A percentile compares a stretch with the other conserved stretches of the same genome.
These are phyloP conservation scores for Telmatherina bonti DNA, from an alignment of 2,797 vertebrate genomes.

Conservation along the genomic window DNA sequence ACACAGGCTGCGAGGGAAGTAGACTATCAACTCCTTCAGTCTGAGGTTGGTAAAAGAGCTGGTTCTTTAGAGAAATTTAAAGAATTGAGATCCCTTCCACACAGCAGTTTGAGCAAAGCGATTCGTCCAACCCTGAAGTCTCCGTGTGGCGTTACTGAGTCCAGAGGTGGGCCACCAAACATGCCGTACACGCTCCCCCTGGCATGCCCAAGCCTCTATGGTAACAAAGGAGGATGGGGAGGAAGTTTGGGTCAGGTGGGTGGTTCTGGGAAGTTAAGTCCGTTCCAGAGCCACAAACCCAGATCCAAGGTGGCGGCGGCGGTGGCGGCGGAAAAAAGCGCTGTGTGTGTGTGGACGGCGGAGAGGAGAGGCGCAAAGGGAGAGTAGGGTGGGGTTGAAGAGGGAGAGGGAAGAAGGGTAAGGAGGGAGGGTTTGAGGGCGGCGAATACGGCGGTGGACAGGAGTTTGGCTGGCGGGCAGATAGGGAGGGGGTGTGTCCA, in stretches of 20 bases:
- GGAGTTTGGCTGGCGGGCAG: conserved; percentile 66
- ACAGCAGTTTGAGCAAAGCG: conserved; percentile 63
- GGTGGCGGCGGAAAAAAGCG: conserved; percentile 72
- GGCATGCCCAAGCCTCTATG: conserved; percentile 52
- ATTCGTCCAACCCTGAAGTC: conserved; percentile 55
- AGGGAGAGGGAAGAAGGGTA: conserved; percentile 12
- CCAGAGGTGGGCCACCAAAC: conserved; percentile 56
- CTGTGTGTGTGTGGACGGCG: conserved; percentile 79
- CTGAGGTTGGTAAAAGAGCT: conserved; percentile 16
- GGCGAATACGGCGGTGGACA: conserved; percentile 79
- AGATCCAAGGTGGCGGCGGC: conserved; percentile 76
- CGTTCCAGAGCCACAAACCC: conserved; percentile 70
- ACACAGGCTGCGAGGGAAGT: conserved; percentile 51
- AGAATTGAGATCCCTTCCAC: conserved; percentile 34
- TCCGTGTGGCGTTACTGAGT: conserved; percentile 50
- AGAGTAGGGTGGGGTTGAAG: conserved; percentile 40
- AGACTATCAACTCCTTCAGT: not conserved
- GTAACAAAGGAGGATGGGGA: conserved; percentile 51
- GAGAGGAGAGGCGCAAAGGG: conserved; percentile 73
- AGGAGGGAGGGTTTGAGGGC: conserved; percentile 51
- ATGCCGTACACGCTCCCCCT: conserved; percentile 52
- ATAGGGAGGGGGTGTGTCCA: conserved; percentile 47
- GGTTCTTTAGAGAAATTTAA: conserved; percentile 15
- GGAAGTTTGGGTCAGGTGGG: conserved; percentile 64
- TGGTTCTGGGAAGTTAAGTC: conserved; percentile 69